These are phyloP conservation scores for Drosophila kambysellisi DNA, from an alignment of 2,888 invertebrate genomes.

Conservation along the genomic window DNA sequence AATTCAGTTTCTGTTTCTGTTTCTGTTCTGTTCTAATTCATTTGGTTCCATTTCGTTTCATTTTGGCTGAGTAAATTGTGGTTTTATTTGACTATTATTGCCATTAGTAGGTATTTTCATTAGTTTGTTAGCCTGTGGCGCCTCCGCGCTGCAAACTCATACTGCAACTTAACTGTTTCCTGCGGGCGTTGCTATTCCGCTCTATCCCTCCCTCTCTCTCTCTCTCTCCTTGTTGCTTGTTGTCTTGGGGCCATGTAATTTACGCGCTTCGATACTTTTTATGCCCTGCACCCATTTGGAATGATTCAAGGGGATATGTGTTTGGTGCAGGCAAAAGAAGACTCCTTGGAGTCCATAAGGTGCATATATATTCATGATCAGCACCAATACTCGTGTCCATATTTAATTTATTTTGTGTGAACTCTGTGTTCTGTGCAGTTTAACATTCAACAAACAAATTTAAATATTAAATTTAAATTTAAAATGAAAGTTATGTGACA, in stretches of 20 bases:
- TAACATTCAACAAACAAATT: not conserved
- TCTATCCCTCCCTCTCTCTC: not conserved
- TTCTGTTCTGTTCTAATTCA: slow-evolving; percentile 24
- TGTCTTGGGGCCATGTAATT: slow-evolving; percentile 42
- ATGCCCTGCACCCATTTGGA: not conserved
- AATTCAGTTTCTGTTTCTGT: not conserved
- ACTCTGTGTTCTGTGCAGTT: not conserved
- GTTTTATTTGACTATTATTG: slow-evolving; percentile 60
- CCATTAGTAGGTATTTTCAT: slow-evolving; percentile 58
- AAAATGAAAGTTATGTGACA: not conserved
- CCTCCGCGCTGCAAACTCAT: not conserved
- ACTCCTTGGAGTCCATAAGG: not conserved
- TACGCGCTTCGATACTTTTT: slow-evolving; percentile 41
- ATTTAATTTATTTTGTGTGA: not conserved
- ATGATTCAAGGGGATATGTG: not conserved
- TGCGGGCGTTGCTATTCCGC: slow-evolving; percentile 1
- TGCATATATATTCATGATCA: not conserved
- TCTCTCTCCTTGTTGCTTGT: not conserved
- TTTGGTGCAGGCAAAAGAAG: not conserved
- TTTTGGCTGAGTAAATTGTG: slow-evolving; percentile 24
- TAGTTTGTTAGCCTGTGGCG: slow-evolving; percentile 37
- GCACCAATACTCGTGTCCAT: not conserved
- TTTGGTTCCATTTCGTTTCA: slow-evolving; percentile 24
- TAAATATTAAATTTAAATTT: too few relatives aligned
- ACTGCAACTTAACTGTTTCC: slow-evolving; percentile 17